These are phyloP conservation scores for Furnarius figulus DNA, from an alignment of 2,113 vertebrate species.

Conservation along the genomic window DNA sequence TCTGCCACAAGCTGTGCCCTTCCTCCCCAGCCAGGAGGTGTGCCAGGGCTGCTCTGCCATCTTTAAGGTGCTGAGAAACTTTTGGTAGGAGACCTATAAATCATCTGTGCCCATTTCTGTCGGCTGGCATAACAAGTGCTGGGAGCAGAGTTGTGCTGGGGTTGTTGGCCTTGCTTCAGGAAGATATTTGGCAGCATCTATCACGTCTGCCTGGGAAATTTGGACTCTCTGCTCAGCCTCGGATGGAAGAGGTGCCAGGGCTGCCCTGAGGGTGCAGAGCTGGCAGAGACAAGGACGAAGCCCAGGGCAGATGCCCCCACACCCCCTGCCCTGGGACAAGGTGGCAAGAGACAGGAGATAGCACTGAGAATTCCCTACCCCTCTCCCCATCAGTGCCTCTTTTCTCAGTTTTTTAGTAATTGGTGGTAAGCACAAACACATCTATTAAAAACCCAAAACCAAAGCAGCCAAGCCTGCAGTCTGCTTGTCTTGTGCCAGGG, in stretches of 20 bases:
- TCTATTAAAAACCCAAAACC: not conserved
- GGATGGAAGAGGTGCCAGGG: not conserved
- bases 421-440: not conserved
- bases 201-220: not conserved
- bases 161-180: not conserved
- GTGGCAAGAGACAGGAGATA: not conserved
- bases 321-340: not conserved
- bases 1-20: not conserved
- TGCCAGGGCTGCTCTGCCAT: not conserved
- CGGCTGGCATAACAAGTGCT: not conserved
- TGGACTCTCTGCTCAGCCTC: not conserved
- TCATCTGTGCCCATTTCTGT: not conserved
- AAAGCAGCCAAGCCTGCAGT: not conserved
- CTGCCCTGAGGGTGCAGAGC: not conserved
- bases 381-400: not conserved
- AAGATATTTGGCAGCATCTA: not conserved
- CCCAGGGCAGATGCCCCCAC: not conserved
- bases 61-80: not conserved
- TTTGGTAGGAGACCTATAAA: not conserved
- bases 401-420: not conserved
- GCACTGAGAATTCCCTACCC: rapidly evolving
- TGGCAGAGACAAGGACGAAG: not conserved
- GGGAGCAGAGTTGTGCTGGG: not conserved
- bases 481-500: not conserved
- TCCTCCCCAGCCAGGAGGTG: not conserved